Evolutionary conservation across 2,113 vertebrate species (phyloP).

Genomic region (Tychaedon coryphoeus): DNA sequence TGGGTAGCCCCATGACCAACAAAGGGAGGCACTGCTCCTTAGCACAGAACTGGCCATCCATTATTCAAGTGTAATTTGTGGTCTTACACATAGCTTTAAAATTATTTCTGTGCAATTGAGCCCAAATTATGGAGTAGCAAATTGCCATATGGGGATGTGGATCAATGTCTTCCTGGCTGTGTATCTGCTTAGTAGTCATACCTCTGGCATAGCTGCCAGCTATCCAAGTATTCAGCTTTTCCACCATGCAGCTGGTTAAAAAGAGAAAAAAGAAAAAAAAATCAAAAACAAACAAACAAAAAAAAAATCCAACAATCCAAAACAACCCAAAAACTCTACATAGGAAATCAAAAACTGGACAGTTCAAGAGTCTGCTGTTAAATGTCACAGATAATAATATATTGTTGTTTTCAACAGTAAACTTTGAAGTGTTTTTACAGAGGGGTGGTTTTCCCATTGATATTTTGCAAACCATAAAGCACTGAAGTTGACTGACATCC

Average conservation of each 20-base stretch:
- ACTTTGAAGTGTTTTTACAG: background rate
- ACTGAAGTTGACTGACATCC: background rate
- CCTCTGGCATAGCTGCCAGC: background rate
- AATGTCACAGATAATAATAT: background rate
- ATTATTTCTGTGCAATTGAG: background rate
- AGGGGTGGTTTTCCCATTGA: background rate
- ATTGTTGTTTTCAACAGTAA: background rate
- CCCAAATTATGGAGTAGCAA: background rate
- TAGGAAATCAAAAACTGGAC: background rate
- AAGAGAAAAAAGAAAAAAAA: background rate
- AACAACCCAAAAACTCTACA: background rate
- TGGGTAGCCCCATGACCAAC: background rate
- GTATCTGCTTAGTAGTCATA: background rate
- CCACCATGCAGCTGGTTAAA: background rate
- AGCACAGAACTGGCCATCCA: fast-evolving
- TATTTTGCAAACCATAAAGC: background rate
- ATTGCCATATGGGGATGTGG: background rate
- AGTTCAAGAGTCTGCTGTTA: background rate
- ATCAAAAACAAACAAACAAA: too few species aligned
- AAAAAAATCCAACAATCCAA: background rate
- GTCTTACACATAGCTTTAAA: background rate
- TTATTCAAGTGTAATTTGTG: background rate
- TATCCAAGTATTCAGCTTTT: background rate
- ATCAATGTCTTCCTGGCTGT: background rate
- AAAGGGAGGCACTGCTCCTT: background rate